Percentiles rank a stretch among this genome's conserved stretches.
These are phyloP conservation scores for Heterodera schachtii DNA, from an alignment of 1,140 invertebrate genomes.

Conservation along the genomic window DNA sequence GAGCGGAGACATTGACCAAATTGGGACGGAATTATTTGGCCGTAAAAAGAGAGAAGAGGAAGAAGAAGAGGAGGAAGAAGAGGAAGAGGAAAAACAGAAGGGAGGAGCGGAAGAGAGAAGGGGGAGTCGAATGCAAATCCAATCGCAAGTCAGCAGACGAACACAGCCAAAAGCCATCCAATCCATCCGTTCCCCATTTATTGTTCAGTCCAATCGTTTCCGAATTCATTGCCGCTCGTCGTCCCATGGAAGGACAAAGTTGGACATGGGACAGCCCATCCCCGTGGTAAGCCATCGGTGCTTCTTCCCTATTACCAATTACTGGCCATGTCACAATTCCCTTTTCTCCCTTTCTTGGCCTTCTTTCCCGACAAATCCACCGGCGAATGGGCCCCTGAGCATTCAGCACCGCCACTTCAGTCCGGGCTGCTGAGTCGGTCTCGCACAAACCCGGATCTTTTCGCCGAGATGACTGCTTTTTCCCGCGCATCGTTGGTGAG, in stretches of 20 bases:
- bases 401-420: neutral
- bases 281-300: conserved; percentile 23
- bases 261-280: conserved; percentile 31
- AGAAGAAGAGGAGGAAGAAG: neutral
- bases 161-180: neutral
- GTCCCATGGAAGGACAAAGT: conserved; percentile 15
- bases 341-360: conserved; percentile 24
- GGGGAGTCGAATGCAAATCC: neutral
- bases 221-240: conserved; percentile 28
- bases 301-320: neutral
- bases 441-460: conserved; percentile 20
- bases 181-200: neutral
- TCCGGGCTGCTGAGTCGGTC: conserved; percentile 24
- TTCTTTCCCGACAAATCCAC: conserved; percentile 30
- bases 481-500: neutral
- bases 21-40: neutral
- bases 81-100: neutral
- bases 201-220: neutral
- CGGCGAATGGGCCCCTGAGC: conserved; percentile 18
- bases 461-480: neutral
- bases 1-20: neutral
- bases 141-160: neutral
- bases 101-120: neutral
- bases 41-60: neutral
- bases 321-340: too few species aligned